These are phyloP conservation scores for Falcaria lacertinaria DNA, from an alignment of 2,888 invertebrate genomes.

Conservation along the genomic window DNA sequence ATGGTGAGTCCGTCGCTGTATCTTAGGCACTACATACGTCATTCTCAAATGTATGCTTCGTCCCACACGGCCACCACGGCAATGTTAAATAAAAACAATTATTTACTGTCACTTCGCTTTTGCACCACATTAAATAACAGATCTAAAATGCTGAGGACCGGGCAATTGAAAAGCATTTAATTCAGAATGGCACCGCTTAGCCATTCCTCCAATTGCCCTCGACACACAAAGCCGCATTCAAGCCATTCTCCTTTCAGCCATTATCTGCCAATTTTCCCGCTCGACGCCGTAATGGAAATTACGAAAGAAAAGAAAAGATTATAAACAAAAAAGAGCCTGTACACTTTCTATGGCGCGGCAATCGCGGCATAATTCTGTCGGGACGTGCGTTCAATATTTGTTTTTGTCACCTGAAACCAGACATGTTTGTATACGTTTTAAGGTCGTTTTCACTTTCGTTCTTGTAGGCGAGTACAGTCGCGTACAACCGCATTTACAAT, in stretches of 20 bases:
- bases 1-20: too few species aligned
- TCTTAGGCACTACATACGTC: too few species aligned
- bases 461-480: slow-evolving; percentile 33
- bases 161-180: slow-evolving; percentile 6
- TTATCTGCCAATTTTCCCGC: slow-evolving; percentile 48
- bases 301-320: slow-evolving; percentile 23
- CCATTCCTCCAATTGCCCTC: slow-evolving; percentile 8
- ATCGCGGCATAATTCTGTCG: slow-evolving; percentile 41
- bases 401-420: slow-evolving; percentile 63
- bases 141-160: not conserved
- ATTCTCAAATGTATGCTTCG: too few species aligned
- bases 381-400: slow-evolving; percentile 55
- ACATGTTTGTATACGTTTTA: slow-evolving; percentile 60
- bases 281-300: slow-evolving; percentile 36
- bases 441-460: slow-evolving; percentile 73
- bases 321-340: slow-evolving; percentile 3
- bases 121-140: too few species aligned
- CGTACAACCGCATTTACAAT: slow-evolving; percentile 29
- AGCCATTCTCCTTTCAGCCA: slow-evolving; percentile 30
- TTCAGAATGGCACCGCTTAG: slow-evolving; percentile 3
- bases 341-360: slow-evolving; percentile 37
- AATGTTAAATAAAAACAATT: too few species aligned
- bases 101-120: too few species aligned
- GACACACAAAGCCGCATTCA: slow-evolving; percentile 15
- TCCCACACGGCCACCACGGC: too few species aligned